phyloP scores from a whole-genome alignment of 1,140 invertebrate species.

The Heliconius nattereri region DNA sequence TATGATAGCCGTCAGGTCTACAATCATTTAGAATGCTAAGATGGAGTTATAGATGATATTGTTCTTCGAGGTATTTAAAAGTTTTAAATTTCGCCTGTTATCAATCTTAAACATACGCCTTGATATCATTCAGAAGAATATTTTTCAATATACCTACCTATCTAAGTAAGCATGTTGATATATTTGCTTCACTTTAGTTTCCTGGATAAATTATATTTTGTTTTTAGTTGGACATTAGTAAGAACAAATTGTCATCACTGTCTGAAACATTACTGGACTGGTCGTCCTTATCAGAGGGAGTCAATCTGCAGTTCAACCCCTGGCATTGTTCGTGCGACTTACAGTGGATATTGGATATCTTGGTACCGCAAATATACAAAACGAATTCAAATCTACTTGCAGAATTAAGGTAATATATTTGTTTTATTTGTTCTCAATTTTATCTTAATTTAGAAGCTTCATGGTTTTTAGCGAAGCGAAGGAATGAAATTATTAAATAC shows the following conservation, averaged over 20 bases:
- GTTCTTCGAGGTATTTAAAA: too few species aligned
- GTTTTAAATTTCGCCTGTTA: too few species aligned
- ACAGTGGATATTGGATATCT: slow-evolving; percentile 77
- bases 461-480: too few species aligned
- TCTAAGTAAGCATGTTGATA: too few species aligned
- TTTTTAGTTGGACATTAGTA: slow-evolving; percentile 78
- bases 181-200: too few species aligned
- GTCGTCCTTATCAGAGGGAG: slow-evolving; percentile 57
- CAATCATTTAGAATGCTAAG: too few species aligned
- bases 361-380: slow-evolving; percentile 67
- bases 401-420: slow-evolving; percentile 67
- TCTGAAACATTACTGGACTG: slow-evolving; percentile 65
- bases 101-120: too few species aligned
- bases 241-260: slow-evolving; percentile 70
- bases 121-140: too few species aligned
- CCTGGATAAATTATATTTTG: not conserved
- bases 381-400: slow-evolving; percentile 60
- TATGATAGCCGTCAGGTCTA: not conserved
- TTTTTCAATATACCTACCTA: too few species aligned
- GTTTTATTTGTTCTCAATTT: not conserved
- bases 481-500: too few species aligned
- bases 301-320: slow-evolving; percentile 78
- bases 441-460: too few species aligned
- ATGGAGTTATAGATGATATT: too few species aligned
- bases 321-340: slow-evolving; percentile 78